Percentiles rank a stretch among this genome's conserved stretches.
Conservation (phyloP, 2,888 invertebrate genomes). For the Empis livida region DNA sequence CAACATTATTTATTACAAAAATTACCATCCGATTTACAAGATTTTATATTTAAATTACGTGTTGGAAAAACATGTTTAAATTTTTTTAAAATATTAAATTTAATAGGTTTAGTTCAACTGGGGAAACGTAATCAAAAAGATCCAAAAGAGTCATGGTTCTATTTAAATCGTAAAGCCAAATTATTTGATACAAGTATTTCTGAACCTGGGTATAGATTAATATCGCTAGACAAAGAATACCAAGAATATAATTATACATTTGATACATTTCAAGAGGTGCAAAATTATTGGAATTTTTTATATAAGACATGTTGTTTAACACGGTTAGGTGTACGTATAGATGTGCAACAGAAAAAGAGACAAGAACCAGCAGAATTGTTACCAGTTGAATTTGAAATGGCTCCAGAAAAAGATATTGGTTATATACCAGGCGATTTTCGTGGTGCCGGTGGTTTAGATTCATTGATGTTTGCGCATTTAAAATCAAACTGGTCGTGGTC, state of each 20-base stretch:
- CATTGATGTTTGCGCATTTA: conserved; percentile 51
- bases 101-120: conserved; percentile 55
- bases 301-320: conserved; percentile 55
- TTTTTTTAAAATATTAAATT: conserved; percentile 44
- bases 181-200: conserved; percentile 53
- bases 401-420: conserved; percentile 39
- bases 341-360: conserved; percentile 14
- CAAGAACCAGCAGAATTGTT: conserved; percentile 16
- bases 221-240: conserved; percentile 44
- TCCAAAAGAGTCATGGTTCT: conserved; percentile 52
- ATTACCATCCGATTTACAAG: conserved; percentile 36
- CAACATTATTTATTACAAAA: conserved; percentile 50
- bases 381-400: conserved; percentile 22
- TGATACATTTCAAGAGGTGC: conserved; percentile 39
- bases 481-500: conserved; percentile 51
- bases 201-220: conserved; percentile 45
- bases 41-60: conserved; percentile 21
- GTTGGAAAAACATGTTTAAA: conserved; percentile 25
- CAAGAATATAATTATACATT: conserved; percentile 43
- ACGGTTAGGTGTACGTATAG: conserved; percentile 36
- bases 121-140: conserved; percentile 50
- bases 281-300: conserved; percentile 55
- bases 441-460: conserved; percentile 62
- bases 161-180: conserved; percentile 47
- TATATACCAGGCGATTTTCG: conserved; percentile 44